Evolutionary conservation across 2,888 invertebrate genomes (phyloP).

Genomic region (Microdon myrmicae): DNA sequence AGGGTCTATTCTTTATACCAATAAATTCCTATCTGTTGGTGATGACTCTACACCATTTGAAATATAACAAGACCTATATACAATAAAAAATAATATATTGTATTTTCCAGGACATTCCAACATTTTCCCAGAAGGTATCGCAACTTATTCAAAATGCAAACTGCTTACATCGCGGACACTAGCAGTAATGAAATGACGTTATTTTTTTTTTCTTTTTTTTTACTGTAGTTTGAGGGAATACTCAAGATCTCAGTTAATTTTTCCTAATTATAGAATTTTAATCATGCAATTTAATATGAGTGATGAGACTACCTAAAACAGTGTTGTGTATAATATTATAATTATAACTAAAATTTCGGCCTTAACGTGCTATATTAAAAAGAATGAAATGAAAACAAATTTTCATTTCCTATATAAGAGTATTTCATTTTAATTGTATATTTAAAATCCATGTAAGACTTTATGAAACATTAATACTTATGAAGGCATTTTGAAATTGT

Average conservation of each 20-base stretch:
- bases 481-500: neutral
- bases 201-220: constrained; percentile 11
- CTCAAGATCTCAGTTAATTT: constrained; percentile 46
- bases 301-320: too few relatives aligned
- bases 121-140: constrained; percentile 66
- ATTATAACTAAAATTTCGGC: constrained; percentile 35
- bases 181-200: constrained; percentile 33
- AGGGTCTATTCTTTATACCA: too few relatives aligned
- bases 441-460: constrained; percentile 3
- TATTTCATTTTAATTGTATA: neutral
- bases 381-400: neutral
- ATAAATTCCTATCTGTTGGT: too few relatives aligned
- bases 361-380: constrained; percentile 35
- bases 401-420: constrained; percentile 5
- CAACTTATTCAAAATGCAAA: constrained; percentile 66
- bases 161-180: constrained; percentile 63
- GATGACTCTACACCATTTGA: too few relatives aligned
- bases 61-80: too few relatives aligned
- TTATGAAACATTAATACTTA: constrained; percentile 2
- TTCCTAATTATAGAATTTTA: constrained; percentile 11
- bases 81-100: constrained; percentile 18
- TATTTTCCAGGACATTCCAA: constrained; percentile 65
- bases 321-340: too few relatives aligned
- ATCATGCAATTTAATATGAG: too few relatives aligned
- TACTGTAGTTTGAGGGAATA: constrained; percentile 43